Conservation (phyloP, 2,113 vertebrate genomes). For the Carlito syrichta region DNA sequence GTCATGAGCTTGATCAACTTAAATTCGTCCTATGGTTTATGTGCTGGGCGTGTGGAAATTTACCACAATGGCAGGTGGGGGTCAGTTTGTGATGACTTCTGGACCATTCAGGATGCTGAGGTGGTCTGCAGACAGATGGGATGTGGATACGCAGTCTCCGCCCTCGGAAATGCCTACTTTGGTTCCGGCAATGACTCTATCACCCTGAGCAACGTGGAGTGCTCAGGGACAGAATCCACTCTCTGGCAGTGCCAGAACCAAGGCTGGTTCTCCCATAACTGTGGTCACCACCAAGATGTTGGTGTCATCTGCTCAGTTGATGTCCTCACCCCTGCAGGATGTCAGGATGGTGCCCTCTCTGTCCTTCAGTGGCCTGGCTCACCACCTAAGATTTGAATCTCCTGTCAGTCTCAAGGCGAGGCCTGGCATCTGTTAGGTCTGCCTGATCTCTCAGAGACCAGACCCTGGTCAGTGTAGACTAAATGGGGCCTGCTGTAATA, state of each 20-base stretch:
- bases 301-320: slow-evolving; percentile 14
- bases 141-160: background rate
- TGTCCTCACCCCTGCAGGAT: background rate
- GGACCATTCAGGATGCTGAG: background rate
- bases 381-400: background rate
- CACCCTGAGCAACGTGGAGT: background rate
- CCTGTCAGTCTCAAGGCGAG: background rate
- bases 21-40: background rate
- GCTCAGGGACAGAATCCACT: background rate
- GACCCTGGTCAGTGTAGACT: background rate
- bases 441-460: background rate
- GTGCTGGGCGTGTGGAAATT: slow-evolving; percentile 21
- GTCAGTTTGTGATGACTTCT: slow-evolving; percentile 25
- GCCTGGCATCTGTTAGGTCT: fast-evolving
- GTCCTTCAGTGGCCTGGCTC: background rate
- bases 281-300: slow-evolving; percentile 27
- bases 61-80: background rate
- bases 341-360: background rate
- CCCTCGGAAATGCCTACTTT: slow-evolving; percentile 19
- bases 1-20: background rate
- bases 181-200: slow-evolving; percentile 26
- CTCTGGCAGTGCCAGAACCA: slow-evolving; percentile 44
- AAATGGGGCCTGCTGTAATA: background rate
- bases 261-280: slow-evolving; percentile 53
- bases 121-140: slow-evolving; percentile 53